Percentiles rank a stretch among this genome's conserved stretches.
Conservation (phyloP, 1,140 invertebrate genomes). For the Drosophila teissieri region DNA sequence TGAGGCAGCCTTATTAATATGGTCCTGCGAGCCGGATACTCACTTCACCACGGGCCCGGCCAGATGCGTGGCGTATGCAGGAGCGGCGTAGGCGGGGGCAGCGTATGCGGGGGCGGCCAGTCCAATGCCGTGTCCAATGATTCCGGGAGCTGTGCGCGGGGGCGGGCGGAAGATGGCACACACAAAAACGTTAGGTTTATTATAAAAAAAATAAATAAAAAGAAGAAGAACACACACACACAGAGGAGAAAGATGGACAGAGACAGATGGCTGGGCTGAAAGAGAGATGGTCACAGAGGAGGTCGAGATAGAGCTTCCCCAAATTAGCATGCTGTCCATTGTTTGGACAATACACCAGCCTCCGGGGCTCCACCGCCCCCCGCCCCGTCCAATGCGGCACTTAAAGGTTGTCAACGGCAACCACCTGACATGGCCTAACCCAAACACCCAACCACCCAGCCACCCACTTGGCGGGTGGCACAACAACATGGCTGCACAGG, state of each 20-base stretch:
- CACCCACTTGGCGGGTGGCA: not conserved
- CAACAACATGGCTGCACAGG: not conserved
- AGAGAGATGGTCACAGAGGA: not conserved
- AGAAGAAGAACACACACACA: constrained; percentile 2
- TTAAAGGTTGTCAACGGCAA: constrained; percentile 44
- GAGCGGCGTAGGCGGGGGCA: constrained; percentile 56
- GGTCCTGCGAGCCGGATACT: constrained; percentile 44
- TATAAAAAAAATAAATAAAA: constrained; percentile 23
- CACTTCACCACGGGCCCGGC: constrained; percentile 75
- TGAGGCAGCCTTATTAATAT: constrained; percentile 50
- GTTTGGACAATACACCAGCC: constrained; percentile 36
- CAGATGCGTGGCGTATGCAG: constrained; percentile 71
- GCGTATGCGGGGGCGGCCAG: constrained; percentile 68
- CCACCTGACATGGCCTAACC: constrained; percentile 16
- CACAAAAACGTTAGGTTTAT: constrained; percentile 5
- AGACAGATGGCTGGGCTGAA: not conserved
- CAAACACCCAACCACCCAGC: not conserved
- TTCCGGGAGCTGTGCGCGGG: constrained; percentile 53
- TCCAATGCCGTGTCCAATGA: constrained; percentile 72
- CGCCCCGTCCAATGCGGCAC: not conserved
- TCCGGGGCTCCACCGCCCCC: too few relatives aligned
- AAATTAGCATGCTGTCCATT: constrained; percentile 38
- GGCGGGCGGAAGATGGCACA: not conserved
- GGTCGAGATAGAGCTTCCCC: constrained; percentile 12
- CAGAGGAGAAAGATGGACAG: not conserved